Evolutionary conservation across 1,140 invertebrate genomes (phyloP).

Genomic region (Solen grandis): DNA sequence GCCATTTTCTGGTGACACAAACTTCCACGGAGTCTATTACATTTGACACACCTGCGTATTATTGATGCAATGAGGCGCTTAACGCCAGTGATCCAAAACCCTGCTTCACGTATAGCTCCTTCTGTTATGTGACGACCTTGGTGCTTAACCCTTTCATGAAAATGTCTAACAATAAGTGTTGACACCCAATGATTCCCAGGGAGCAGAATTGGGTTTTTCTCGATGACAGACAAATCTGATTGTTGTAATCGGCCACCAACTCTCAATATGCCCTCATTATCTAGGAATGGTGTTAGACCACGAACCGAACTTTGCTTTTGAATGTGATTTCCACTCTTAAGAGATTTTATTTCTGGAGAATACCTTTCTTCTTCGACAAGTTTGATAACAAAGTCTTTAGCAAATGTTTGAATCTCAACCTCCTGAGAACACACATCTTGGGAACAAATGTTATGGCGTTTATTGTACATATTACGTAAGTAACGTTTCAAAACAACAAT

Average conservation of each 20-base stretch:
- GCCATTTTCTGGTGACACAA: not conserved
- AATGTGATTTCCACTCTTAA: too few relatives aligned
- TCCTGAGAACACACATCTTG: too few relatives aligned
- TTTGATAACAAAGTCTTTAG: too few relatives aligned
- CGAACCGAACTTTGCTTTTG: conserved; percentile 2
- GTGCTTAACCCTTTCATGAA: conserved; percentile 16
- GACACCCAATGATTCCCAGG: not conserved
- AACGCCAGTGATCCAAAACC: conserved; percentile 2
- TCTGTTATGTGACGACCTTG: conserved; percentile 24
- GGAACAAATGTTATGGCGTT: too few relatives aligned
- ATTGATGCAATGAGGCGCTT: not conserved
- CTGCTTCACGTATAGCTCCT: not conserved
- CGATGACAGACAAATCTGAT: not conserved
- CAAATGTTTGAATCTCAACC: too few relatives aligned
- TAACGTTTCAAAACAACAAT: too few relatives aligned
- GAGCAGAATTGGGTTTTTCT: conserved; percentile 8
- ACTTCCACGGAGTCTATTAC: conserved; percentile 8
- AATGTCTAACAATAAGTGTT: conserved; percentile 15
- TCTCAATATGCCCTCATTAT: conserved; percentile 45
- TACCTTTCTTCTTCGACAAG: too few relatives aligned
- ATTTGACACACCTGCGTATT: not conserved
- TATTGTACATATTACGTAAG: too few relatives aligned
- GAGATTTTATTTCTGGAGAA: too few relatives aligned
- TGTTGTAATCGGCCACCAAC: conserved; percentile 53
- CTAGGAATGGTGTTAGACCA: conserved; percentile 52